Conservation (phyloP, 2,113 vertebrate species). For the Agapornis roseicollis region DNA sequence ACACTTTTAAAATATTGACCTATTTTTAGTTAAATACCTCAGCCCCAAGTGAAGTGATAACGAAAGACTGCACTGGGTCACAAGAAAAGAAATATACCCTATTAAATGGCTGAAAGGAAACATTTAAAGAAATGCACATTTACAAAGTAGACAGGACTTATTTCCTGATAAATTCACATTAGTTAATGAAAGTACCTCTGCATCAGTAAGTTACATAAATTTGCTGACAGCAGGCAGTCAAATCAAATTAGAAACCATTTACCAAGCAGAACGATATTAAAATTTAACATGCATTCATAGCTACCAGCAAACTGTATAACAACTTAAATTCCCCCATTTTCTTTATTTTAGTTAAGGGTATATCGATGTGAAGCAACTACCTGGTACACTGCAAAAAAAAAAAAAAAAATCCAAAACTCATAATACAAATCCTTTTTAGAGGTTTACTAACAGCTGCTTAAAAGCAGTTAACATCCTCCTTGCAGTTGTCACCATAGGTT, state of each 20-base stretch:
- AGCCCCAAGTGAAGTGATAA: neutral
- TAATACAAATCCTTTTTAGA: neutral
- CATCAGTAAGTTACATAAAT: neutral
- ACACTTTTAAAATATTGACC: slow-evolving; percentile 18
- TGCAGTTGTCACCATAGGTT: neutral
- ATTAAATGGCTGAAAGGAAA: neutral
- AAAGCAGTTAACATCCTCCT: neutral
- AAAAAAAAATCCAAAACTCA: too few relatives aligned
- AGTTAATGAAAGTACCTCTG: neutral
- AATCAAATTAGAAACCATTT: neutral
- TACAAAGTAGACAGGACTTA: neutral
- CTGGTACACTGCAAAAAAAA: neutral
- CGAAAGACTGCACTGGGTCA: neutral
- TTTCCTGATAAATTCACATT: neutral
- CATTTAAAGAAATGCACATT: neutral
- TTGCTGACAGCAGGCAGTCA: neutral
- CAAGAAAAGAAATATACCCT: neutral
- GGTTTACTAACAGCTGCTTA: neutral
- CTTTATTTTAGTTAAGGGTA: neutral
- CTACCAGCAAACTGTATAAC: neutral
- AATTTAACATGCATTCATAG: neutral
- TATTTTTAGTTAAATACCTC: slow-evolving; percentile 33
- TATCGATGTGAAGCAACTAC: neutral
- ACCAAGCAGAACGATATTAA: neutral
- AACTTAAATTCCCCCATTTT: neutral